Conservation (phyloP, 2,888 invertebrate genomes). For the Drosophila borborema region DNA sequence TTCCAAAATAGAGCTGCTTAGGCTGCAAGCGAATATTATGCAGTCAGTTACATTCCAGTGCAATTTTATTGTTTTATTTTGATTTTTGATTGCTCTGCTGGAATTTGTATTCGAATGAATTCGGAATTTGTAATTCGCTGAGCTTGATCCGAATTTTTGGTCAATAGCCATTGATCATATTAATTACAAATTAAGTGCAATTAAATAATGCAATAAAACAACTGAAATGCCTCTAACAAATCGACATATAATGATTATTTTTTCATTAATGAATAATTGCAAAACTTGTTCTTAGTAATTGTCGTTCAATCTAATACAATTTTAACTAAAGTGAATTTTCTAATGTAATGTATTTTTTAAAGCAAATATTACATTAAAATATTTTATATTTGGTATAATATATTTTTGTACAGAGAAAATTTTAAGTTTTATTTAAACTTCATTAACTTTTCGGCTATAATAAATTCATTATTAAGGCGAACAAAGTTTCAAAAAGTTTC, state of each 20-base stretch:
- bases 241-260: neutral
- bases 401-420: too few species aligned
- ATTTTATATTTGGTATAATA: too few species aligned
- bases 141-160: slow-evolving; percentile 1
- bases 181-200: slow-evolving; percentile 19
- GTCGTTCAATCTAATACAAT: too few species aligned
- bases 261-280: neutral
- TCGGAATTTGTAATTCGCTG: neutral
- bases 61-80: slow-evolving; percentile 1
- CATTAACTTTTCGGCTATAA: too few species aligned
- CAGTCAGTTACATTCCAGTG: neutral
- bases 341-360: too few species aligned
- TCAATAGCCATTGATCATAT: neutral
- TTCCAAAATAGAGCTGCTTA: neutral
- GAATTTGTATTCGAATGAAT: neutral
- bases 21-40: neutral
- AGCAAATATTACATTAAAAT: too few species aligned
- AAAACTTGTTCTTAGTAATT: too few species aligned
- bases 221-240: neutral
- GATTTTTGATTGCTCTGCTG: slow-evolving; percentile 11
- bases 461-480: too few species aligned
- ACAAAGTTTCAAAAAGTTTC: too few species aligned
- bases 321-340: too few species aligned
- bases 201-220: slow-evolving; percentile 10
- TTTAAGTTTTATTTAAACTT: too few species aligned